Percentiles rank a stretch among this genome's conserved stretches.
phyloP scores from a whole-genome alignment of 2,113 vertebrate species.

The Coracopsis vasa region DNA sequence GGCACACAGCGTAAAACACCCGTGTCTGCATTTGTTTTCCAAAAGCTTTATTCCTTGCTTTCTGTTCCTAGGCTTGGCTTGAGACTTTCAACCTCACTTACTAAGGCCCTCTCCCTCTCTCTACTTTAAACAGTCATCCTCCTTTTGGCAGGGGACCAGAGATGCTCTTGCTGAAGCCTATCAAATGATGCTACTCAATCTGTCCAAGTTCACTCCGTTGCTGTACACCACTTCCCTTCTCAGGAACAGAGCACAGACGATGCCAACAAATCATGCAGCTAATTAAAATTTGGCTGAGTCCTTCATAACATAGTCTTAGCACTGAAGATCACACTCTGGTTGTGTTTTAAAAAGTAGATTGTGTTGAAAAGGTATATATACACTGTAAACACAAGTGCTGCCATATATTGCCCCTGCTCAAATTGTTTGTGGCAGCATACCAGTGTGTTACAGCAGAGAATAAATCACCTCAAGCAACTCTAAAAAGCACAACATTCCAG shows the following conservation, averaged over 20 bases:
- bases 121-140: slow-evolving; percentile 32
- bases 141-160: slow-evolving; percentile 21
- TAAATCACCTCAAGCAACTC: neutral
- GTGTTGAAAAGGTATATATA: neutral
- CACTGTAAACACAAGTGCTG: neutral
- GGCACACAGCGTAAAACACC: neutral
- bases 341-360: neutral
- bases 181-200: neutral
- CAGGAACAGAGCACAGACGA: neutral
- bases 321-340: neutral
- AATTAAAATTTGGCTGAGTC: neutral
- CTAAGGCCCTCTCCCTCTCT: slow-evolving; percentile 5
- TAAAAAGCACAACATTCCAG: neutral
- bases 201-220: neutral
- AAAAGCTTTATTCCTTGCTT: neutral
- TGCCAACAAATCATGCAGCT: neutral
- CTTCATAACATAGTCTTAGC: neutral
- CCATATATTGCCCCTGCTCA: neutral
- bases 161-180: neutral
- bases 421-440: neutral
- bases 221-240: neutral
- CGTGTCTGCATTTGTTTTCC: neutral
- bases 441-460: neutral
- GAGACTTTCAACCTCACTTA: neutral
- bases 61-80: neutral